Base-by-base conservation (phyloP, 1,140 invertebrate genomes). In the Bombus huntii region DNA sequence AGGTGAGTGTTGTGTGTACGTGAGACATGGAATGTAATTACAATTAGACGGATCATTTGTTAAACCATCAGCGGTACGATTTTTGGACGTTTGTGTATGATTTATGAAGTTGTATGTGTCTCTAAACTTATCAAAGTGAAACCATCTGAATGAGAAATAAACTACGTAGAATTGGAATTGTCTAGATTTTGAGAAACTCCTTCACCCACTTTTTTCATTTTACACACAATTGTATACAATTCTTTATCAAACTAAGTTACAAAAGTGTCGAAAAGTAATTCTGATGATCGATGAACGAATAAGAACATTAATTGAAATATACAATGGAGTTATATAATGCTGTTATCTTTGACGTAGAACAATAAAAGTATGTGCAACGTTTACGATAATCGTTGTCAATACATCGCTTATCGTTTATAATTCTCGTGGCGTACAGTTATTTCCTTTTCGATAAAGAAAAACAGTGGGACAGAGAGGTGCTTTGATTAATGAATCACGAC, bases 51-150 rank as follows among this genome's bases (percentile, higher is more conserved):
- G 66, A 34, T 88, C 85, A 65, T 70, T 88, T 85, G 74, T 84
- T 76, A 84, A 93, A 93, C 92, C 93, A 93, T 92, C 94, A 94
- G 94, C 92, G 93, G 91, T 94, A 94, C 93, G 90, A 92, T 91
- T 92, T 93, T 92, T 91, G 86, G 90, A 81, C 57, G 73, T 81
- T 57, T 77, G 3, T 62, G 34, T 31, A 59, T 39, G 53, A 85
- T 87, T 65, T 81, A 25, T 34, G 44, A 44, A 28, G 12, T 79
- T 84, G 66, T 78, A 78, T 71, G 34, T 79, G 75, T 72, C 62
- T 15, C 37, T 25, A 47, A 31, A 47, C 6, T 37, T 59, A 53
- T 78, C 74, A 34, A 42, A 59, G 6, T 59, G 5, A 53, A 66
- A 39, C n/a, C 66, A 79, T 70, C 31, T 79, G 25, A 15, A 62